phyloP scores from a whole-genome alignment of 2,113 vertebrate genomes.

The Xiphophorus couchianus region DNA sequence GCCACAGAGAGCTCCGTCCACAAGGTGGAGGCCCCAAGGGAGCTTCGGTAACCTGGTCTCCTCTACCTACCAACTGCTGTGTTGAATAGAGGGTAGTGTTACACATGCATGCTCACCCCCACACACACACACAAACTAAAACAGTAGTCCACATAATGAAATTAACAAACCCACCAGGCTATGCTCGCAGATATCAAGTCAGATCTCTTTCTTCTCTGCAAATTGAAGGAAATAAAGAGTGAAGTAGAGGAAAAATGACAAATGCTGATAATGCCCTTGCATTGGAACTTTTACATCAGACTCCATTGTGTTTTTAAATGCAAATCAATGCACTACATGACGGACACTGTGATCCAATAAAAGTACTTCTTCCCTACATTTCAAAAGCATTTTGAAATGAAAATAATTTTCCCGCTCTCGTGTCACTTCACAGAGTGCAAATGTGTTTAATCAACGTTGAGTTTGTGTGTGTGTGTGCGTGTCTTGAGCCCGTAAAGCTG shows the following conservation, averaged over 20 bases:
- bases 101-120: conserved; percentile 74
- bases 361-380: conserved; percentile 14
- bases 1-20: conserved; percentile 76
- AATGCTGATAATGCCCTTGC: conserved; percentile 39
- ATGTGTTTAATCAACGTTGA: conserved; percentile 55
- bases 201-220: conserved; percentile 20
- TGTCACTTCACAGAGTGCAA: conserved; percentile 57
- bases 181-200: conserved; percentile 12
- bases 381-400: conserved; percentile 4
- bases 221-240: conserved; percentile 28
- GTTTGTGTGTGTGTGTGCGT: conserved; percentile 7
- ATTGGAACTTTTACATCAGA: conserved; percentile 12
- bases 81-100: conserved; percentile 87
- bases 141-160: conserved; percentile 13
- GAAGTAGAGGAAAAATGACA: conserved; percentile 37
- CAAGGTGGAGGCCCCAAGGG: conserved; percentile 80
- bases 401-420: conserved; percentile 52
- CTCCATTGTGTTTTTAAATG: conserved; percentile 9
- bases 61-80: conserved; percentile 93
- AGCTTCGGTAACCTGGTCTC: conserved; percentile 72
- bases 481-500: conserved; percentile 35
- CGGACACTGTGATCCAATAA: not conserved
- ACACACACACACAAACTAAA: conserved; percentile 20
- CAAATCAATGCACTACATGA: not conserved
- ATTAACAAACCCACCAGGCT: not conserved